Percentiles rank a stretch among this genome's conserved stretches.
phyloP scores from a whole-genome alignment of 1,140 invertebrate genomes.

The Dreissena polymorpha region DNA sequence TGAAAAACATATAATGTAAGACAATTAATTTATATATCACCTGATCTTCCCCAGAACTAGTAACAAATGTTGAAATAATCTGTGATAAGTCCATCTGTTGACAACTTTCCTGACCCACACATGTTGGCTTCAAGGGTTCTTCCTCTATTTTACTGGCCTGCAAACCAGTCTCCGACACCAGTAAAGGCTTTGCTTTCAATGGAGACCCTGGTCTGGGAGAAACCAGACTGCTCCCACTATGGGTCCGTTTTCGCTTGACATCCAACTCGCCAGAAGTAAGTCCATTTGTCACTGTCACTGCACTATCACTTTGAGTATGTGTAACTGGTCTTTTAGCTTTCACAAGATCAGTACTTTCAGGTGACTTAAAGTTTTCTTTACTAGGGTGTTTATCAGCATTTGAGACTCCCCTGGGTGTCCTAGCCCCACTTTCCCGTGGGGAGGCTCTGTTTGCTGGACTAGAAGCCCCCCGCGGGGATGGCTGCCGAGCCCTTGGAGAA shows the following conservation, averaged over 20 bases:
- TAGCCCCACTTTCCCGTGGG: constrained; percentile 16
- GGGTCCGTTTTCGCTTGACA: constrained; percentile 7
- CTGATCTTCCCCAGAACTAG: no score
- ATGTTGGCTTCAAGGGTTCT: not conserved
- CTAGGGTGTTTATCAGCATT: constrained; percentile 15
- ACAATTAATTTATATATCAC: no score
- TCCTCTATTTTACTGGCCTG: constrained; percentile 30
- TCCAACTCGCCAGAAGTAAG: not conserved
- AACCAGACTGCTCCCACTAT: constrained; percentile 28
- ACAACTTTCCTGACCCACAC: constrained; percentile 32
- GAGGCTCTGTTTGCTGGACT: not conserved
- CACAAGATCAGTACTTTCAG: constrained; percentile 6
- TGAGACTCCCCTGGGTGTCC: constrained; percentile 5
- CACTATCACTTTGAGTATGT: not conserved
- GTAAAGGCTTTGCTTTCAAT: constrained; percentile 23
- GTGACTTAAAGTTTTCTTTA: constrained; percentile 28
- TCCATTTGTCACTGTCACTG: constrained; percentile 23
- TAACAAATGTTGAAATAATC: constrained; percentile 10
- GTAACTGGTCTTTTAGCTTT: not conserved
- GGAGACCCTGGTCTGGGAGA: constrained; percentile 43
- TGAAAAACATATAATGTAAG: no score
- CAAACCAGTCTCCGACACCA: constrained; percentile 13
- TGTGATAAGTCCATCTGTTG: constrained; percentile 33
- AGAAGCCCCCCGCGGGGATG: constrained; percentile 8
- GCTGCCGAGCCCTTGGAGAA: constrained; percentile 19